A percentile compares a stretch with the other conserved stretches of the same genome.
phyloP scores from a whole-genome alignment of 2,797 vertebrate genomes.

The Danio kyathit region DNA sequence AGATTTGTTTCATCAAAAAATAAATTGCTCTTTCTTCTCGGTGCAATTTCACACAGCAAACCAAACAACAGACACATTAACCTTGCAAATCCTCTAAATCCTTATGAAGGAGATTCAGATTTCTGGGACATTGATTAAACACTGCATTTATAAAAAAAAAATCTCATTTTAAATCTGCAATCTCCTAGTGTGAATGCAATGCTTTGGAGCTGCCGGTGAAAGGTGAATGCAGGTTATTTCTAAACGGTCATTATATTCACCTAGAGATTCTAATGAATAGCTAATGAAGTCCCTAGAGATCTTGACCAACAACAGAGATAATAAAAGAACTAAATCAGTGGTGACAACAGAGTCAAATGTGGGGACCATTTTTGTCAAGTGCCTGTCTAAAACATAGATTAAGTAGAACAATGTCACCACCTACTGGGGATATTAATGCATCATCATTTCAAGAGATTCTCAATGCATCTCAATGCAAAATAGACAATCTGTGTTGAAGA shows the following conservation, averaged over 20 bases:
- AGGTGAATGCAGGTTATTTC: no score
- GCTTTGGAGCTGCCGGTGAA: no score
- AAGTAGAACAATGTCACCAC: constrained; percentile 17
- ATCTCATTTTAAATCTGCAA: not conserved
- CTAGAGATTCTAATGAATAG: not conserved
- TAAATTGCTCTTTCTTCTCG: not conserved
- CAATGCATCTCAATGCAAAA: not conserved
- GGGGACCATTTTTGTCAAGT: not conserved
- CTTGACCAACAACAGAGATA: constrained; percentile 13
- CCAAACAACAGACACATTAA: constrained; percentile 1
- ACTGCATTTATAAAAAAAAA: constrained; percentile 12
- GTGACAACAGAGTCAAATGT: not conserved
- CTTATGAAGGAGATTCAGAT: constrained; percentile 1
- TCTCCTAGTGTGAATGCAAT: not conserved
- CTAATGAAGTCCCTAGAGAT: not conserved
- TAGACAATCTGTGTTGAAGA: not conserved
- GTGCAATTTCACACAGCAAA: constrained; percentile 4
- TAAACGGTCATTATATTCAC: not conserved
- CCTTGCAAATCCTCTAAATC: constrained; percentile 15
- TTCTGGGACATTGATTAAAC: constrained; percentile 1
- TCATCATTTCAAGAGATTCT: not conserved
- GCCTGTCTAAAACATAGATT: not conserved
- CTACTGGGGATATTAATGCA: not conserved
- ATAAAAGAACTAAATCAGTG: not conserved
- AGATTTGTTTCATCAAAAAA: not conserved